These are phyloP conservation scores for Nannoperca australis DNA, from an alignment of 2,797 vertebrate genomes.

Conservation along the genomic window DNA sequence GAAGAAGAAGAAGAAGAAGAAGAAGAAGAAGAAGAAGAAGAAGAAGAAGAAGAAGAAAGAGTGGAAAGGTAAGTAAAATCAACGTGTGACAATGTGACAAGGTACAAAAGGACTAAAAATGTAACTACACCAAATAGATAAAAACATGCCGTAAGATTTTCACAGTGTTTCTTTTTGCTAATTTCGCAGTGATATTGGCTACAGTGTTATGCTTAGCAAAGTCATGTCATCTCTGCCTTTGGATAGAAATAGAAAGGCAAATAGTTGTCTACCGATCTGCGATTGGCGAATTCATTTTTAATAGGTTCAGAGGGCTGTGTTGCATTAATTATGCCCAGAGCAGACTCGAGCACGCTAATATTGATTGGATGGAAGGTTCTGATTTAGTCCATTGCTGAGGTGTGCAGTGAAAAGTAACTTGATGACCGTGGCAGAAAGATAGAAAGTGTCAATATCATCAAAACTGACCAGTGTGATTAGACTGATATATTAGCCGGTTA, in stretches of 20 bases:
- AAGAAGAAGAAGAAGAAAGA: constrained; percentile 25
- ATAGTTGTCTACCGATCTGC: constrained; percentile 30
- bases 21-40: too few species aligned
- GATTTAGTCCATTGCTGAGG: constrained; percentile 46
- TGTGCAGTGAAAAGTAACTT: constrained; percentile 36
- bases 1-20: too few species aligned
- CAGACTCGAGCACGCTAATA: constrained; percentile 62
- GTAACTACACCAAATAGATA: constrained; percentile 44
- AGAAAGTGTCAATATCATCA: constrained; percentile 45
- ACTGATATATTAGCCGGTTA: not conserved
- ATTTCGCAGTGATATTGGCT: constrained; percentile 3
- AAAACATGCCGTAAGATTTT: constrained; percentile 26
- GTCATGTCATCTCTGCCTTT: constrained; percentile 39
- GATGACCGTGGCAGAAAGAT: constrained; percentile 43
- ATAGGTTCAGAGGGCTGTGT: constrained; percentile 59
- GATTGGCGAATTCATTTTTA: constrained; percentile 68
- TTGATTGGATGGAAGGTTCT: constrained; percentile 57
- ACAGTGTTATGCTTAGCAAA: constrained; percentile 24
- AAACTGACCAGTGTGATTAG: constrained; percentile 17
- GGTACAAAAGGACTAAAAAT: constrained; percentile 48
- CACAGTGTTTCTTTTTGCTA: constrained; percentile 7
- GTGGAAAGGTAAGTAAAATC: constrained; percentile 55
- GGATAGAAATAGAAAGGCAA: constrained; percentile 36
- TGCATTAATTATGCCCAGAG: constrained; percentile 69
- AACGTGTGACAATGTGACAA: constrained; percentile 49